Conservation (phyloP, 2,888 invertebrate genomes). For the Meteorus cinctellus region DNA sequence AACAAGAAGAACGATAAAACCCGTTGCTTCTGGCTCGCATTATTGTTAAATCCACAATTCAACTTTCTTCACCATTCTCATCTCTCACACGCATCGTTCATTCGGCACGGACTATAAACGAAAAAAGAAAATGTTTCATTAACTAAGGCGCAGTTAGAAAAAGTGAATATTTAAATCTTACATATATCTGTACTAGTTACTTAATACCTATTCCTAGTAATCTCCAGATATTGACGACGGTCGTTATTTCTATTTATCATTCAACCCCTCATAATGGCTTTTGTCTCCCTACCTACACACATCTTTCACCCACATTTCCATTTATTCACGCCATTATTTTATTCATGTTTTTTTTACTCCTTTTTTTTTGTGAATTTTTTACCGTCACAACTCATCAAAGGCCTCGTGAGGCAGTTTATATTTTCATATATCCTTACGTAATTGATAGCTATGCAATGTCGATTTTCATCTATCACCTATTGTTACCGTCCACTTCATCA, state of each 20-base stretch:
- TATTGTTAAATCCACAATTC: conserved; percentile 4
- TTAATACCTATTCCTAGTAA: conserved; percentile 66
- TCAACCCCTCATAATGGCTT: conserved; percentile 12
- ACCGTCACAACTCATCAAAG: conserved; percentile 68
- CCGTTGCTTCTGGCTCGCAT: not conserved
- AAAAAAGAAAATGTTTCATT: conserved; percentile 38
- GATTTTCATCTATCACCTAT: conserved; percentile 40
- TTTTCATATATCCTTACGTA: conserved; percentile 27
- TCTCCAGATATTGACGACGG: conserved; percentile 67
- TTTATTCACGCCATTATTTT: conserved; percentile 19
- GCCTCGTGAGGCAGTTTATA: conserved; percentile 71
- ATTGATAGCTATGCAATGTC: conserved; percentile 33
- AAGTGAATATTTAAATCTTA: conserved; percentile 51
- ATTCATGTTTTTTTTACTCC: not conserved
- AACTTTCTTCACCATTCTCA: conserved; percentile 40
- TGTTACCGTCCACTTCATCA: conserved; percentile 40
- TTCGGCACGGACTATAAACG: conserved; percentile 55
- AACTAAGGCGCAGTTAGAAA: conserved; percentile 49
- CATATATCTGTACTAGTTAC: conserved; percentile 42
- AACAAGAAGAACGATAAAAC: conserved; percentile 8
- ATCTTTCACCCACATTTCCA: not conserved
- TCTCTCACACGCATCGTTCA: conserved; percentile 44
- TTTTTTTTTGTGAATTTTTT: not conserved
- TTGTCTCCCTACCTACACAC: conserved; percentile 5
- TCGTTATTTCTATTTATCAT: conserved; percentile 33